phyloP scores from a whole-genome alignment of 1,140 invertebrate species.

The Liolophura sinensis region DNA sequence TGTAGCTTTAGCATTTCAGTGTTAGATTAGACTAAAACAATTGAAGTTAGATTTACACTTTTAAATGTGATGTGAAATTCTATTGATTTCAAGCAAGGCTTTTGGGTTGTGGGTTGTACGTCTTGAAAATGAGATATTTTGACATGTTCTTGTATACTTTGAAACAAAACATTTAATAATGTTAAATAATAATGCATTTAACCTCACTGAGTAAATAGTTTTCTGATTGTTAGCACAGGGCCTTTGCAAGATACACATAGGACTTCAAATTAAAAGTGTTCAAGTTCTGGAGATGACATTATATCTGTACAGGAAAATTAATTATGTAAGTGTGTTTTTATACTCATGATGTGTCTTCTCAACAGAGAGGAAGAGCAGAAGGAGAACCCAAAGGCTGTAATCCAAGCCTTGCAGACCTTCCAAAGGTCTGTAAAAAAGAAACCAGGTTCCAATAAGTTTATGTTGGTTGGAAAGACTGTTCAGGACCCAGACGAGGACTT shows the following conservation, averaged over 20 bases:
- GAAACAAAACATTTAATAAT: too few relatives aligned
- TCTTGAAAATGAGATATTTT: too few relatives aligned
- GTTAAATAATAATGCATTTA: too few relatives aligned
- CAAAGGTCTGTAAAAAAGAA: constrained; percentile 45
- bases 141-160: too few relatives aligned
- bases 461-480: constrained; percentile 39
- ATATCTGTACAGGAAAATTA: neutral
- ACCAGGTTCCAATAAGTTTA: constrained; percentile 31
- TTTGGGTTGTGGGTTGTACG: too few relatives aligned
- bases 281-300: neutral
- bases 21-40: too few relatives aligned
- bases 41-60: too few relatives aligned
- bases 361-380: constrained; percentile 52
- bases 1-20: too few relatives aligned
- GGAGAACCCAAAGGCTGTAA: constrained; percentile 54
- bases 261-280: constrained; percentile 3
- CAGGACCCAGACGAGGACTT: constrained; percentile 40
- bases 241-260: neutral
- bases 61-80: too few relatives aligned
- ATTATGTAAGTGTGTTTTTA: neutral
- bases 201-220: too few relatives aligned
- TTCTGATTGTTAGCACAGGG: neutral
- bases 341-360: constrained; percentile 3
- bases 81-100: too few relatives aligned
- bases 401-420: constrained; percentile 53